A percentile compares a stretch with the other conserved stretches of the same genome.
These are phyloP conservation scores for Glareola pratincola DNA, from an alignment of 2,113 vertebrate species.

Conservation along the genomic window DNA sequence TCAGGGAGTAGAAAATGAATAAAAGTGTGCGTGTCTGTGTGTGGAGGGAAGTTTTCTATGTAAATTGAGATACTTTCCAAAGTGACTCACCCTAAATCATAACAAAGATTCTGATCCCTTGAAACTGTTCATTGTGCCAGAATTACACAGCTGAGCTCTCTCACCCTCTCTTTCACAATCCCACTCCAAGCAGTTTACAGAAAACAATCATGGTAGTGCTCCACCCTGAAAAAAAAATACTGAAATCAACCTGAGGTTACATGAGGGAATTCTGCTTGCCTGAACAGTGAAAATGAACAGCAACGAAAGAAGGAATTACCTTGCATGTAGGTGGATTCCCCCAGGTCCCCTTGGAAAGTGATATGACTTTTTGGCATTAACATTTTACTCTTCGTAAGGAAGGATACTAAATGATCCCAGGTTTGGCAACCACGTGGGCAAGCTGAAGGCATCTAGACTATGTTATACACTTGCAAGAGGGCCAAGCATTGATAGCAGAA, in stretches of 20 bases:
- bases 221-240: slow-evolving; percentile 60
- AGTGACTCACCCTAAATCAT: slow-evolving; percentile 44
- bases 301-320: not conserved
- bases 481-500: not conserved
- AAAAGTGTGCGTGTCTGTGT: fast-evolving
- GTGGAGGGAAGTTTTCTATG: not conserved
- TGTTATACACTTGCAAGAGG: not conserved
- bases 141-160: slow-evolving; percentile 43
- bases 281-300: not conserved
- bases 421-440: not conserved
- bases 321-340: not conserved
- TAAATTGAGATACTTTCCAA: slow-evolving; percentile 1
- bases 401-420: not conserved
- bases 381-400: not conserved
- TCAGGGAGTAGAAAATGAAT: not conserved
- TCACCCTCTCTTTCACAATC: slow-evolving; percentile 49
- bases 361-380: not conserved
- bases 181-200: not conserved
- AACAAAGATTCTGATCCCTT: slow-evolving; percentile 54
- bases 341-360: not conserved
- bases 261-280: not conserved
- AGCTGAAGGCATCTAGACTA: not conserved
- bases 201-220: slow-evolving; percentile 21
- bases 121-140: slow-evolving; percentile 51
- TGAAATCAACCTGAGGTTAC: slow-evolving; percentile 39